A percentile compares a stretch with the other conserved stretches of the same genome.
These are phyloP conservation scores for Sphyrna mokarran DNA, from an alignment of 2,113 vertebrate species.

Conservation along the genomic window DNA sequence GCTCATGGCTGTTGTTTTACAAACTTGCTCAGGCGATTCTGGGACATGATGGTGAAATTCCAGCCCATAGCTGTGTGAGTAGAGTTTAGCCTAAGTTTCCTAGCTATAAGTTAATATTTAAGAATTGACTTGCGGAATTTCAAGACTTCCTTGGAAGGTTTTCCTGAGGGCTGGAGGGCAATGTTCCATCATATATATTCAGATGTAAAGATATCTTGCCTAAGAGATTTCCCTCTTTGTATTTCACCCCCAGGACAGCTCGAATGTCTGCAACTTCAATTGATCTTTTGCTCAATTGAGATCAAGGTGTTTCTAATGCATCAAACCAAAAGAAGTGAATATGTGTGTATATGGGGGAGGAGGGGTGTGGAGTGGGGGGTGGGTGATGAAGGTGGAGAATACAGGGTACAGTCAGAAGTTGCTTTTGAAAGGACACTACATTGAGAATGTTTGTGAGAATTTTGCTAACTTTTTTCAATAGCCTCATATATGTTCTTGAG, in stretches of 20 bases:
- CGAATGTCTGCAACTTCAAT: neutral
- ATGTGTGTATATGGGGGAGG: no score
- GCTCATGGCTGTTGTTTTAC: no score
- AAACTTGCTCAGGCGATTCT: no score
- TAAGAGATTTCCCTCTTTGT: neutral
- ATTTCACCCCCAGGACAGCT: conserved; percentile 1
- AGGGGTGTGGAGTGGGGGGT: no score
- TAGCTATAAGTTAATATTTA: no score
- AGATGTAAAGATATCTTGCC: neutral
- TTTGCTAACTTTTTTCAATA: neutral
- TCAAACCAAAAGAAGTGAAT: neutral
- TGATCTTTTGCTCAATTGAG: conserved; percentile 9
- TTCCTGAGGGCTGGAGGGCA: no score
- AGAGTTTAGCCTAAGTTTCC: no score
- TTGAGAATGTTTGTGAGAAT: no score
- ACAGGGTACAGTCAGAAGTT: neutral
- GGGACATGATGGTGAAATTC: no score
- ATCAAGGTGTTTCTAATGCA: neutral
- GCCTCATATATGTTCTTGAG: neutral
- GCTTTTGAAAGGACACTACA: neutral
- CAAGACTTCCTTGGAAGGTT: no score
- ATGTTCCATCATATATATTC: neutral
- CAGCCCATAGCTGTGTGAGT: no score
- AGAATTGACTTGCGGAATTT: no score
- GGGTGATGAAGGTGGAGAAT: neutral